phyloP scores from a whole-genome alignment of 2,797 vertebrate genomes.

The Oryzias sinensis region DNA sequence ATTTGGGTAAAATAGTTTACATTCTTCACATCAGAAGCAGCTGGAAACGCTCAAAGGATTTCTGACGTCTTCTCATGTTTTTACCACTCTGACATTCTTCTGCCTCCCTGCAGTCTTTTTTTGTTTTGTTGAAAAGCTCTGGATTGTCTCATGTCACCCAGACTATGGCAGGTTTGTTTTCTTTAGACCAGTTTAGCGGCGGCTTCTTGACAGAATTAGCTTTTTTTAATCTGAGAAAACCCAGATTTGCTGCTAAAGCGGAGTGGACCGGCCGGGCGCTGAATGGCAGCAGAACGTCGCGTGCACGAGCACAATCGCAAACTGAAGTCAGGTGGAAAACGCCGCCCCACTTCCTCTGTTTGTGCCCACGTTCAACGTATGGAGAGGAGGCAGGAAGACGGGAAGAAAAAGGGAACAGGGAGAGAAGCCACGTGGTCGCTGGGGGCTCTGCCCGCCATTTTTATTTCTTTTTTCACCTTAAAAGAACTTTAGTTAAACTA shows the following conservation, averaged over 20 bases:
- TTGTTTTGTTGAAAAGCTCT: constrained; percentile 31
- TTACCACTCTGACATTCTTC: constrained; percentile 29
- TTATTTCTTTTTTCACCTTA: neutral
- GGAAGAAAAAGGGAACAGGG: constrained; percentile 15
- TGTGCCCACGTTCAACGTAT: constrained; percentile 57
- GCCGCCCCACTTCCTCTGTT: constrained; percentile 62
- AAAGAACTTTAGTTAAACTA: constrained; percentile 9
- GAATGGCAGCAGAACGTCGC: constrained; percentile 10
- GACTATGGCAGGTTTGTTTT: constrained; percentile 49
- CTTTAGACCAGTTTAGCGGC: constrained; percentile 9
- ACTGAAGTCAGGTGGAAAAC: constrained; percentile 76
- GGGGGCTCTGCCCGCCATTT: constrained; percentile 11
- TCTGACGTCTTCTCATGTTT: constrained; percentile 1
- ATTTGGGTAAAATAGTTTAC: constrained; percentile 6
- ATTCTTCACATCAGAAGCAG: constrained; percentile 1
- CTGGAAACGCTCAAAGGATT: neutral
- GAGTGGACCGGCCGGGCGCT: constrained; percentile 6
- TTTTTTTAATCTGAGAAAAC: constrained; percentile 35
- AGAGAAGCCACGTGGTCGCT: constrained; percentile 34
- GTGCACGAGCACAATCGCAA: constrained; percentile 41
- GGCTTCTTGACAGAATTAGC: constrained; percentile 43
- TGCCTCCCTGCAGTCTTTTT: constrained; percentile 38
- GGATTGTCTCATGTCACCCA: constrained; percentile 30
- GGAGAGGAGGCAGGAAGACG: constrained; percentile 51
- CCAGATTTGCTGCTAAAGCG: constrained; percentile 29